phyloP scores from a whole-genome alignment of 2,113 vertebrate species.

The Morone saxatilis region DNA sequence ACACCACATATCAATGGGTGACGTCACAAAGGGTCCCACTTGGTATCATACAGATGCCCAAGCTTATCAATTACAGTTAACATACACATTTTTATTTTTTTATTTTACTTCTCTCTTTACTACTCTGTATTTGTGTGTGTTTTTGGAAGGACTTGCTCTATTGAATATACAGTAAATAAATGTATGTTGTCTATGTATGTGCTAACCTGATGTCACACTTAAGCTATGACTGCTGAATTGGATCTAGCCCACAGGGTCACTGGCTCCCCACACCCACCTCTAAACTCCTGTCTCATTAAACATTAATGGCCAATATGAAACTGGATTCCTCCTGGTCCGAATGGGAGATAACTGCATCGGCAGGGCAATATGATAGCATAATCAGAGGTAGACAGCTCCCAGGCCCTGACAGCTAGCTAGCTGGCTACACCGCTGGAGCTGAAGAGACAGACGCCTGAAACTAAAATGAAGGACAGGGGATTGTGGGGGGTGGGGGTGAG shows the following conservation, averaged over 20 bases:
- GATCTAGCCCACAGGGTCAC: conserved; percentile 54
- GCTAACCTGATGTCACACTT: conserved; percentile 5
- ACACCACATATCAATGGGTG: no score
- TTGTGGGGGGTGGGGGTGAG: neutral
- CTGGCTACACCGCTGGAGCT: conserved; percentile 43
- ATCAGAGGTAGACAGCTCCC: conserved; percentile 72
- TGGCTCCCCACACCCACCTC: conserved; percentile 48
- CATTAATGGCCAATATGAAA: conserved; percentile 84
- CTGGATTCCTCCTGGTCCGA: conserved; percentile 70
- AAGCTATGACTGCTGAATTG: conserved; percentile 7
- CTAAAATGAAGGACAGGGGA: conserved; percentile 56
- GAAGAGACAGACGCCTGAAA: conserved; percentile 56
- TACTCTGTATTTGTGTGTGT: neutral
- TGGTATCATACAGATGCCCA: no score
- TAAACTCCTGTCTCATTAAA: conserved; percentile 78
- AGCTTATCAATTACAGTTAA: no score
- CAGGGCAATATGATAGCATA: conserved; percentile 80
- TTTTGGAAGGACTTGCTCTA: neutral
- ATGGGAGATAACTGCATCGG: conserved; percentile 74
- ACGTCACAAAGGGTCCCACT: no score
- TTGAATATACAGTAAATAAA: neutral
- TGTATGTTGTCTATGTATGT: neutral
- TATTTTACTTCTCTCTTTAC: no score
- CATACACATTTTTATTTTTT: no score
- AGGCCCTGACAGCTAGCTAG: conserved; percentile 62